phyloP scores from a whole-genome alignment of 2,888 invertebrate genomes.

The Eupelmus urozonus region DNA sequence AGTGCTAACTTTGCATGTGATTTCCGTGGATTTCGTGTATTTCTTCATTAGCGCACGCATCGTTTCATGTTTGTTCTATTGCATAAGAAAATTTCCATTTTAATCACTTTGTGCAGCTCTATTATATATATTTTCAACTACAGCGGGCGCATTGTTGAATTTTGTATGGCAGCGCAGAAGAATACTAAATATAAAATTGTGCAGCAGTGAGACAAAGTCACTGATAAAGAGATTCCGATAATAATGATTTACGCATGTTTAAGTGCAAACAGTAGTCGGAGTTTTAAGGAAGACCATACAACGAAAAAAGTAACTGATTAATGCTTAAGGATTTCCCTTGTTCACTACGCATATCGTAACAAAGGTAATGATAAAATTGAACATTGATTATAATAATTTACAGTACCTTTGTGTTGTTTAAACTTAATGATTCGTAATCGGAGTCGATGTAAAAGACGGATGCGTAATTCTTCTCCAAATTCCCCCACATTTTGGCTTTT shows the following conservation, averaged over 20 bases:
- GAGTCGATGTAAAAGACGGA: slow-evolving; percentile 72
- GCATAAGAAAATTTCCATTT: background rate
- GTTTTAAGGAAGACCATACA: too few species aligned
- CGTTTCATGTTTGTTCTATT: background rate
- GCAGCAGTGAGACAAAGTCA: slow-evolving; percentile 1
- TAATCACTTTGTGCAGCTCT: slow-evolving; percentile 1
- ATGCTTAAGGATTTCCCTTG: too few species aligned
- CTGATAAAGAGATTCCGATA: slow-evolving; percentile 34
- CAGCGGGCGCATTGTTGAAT: background rate
- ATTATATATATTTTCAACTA: background rate
- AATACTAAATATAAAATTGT: background rate
- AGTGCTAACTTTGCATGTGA: background rate
- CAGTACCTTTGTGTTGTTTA: slow-evolving; percentile 65
- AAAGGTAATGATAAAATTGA: background rate
- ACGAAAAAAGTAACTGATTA: too few species aligned
- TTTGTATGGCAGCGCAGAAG: background rate
- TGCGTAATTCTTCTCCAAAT: slow-evolving; percentile 61
- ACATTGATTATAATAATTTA: too few species aligned
- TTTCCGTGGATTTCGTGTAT: background rate
- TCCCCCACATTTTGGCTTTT: slow-evolving; percentile 67
- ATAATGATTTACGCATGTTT: slow-evolving; percentile 16
- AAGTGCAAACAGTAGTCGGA: background rate
- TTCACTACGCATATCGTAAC: background rate
- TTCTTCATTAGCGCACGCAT: background rate
- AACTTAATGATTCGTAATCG: slow-evolving; percentile 63